A percentile compares a stretch with the other conserved stretches of the same genome.
Conservation (phyloP, 2,888 invertebrate genomes). For the Resseliella maxima region DNA sequence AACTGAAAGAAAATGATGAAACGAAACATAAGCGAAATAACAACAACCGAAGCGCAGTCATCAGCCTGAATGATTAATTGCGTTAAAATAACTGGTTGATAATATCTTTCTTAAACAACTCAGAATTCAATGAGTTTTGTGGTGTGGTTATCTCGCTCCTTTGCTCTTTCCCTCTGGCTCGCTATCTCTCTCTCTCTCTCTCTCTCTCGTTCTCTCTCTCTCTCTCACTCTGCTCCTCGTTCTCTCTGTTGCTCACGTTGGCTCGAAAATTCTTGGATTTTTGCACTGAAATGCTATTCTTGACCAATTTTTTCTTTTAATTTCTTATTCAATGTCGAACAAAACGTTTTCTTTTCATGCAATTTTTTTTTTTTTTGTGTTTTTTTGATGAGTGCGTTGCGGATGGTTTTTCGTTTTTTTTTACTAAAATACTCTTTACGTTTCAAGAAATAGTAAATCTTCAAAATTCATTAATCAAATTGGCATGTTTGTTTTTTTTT, state of each 20-base stretch:
- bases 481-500: constrained; percentile 53
- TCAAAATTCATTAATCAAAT: constrained; percentile 52
- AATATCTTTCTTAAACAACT: constrained; percentile 46
- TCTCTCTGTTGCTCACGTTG: neutral
- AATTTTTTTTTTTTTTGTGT: neutral
- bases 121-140: constrained; percentile 25
- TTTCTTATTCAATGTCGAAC: constrained; percentile 55
- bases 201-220: too few species aligned
- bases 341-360: constrained; percentile 54
- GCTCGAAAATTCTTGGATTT: constrained; percentile 13
- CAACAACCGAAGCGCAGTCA: constrained; percentile 39
- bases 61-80: constrained; percentile 50
- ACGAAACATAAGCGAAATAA: neutral
- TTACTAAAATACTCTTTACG: neutral
- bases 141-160: neutral
- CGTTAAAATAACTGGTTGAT: constrained; percentile 54
- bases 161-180: too few species aligned
- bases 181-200: neutral
- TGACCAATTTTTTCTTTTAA: constrained; percentile 3
- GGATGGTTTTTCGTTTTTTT: neutral
- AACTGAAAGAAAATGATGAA: neutral
- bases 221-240: too few species aligned
- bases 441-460: constrained; percentile 49
- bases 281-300: neutral
- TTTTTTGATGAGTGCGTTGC: constrained; percentile 30